Evolutionary conservation across 2,113 vertebrate species (phyloP).

Genomic region (Vulpes vulpes): DNA sequence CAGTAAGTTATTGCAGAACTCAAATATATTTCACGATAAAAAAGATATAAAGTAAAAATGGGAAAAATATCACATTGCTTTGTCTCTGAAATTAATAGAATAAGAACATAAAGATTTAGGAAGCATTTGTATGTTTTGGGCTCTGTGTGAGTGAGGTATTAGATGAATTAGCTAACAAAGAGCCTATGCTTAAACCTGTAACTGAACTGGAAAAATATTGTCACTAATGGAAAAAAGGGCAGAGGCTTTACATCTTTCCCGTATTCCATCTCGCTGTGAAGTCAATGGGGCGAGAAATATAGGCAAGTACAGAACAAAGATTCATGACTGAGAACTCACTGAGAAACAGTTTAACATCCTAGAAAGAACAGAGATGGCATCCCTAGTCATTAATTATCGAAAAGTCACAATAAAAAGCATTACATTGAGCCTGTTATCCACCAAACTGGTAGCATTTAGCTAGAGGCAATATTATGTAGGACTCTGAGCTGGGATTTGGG

Average conservation of each 20-base stretch:
- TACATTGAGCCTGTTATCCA: conserved; percentile 54
- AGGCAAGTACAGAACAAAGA: conserved; percentile 77
- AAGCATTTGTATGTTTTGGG: conserved; percentile 64
- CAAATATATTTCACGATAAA: conserved; percentile 45
- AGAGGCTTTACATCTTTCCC: conserved; percentile 77
- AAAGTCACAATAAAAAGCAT: conserved; percentile 74
- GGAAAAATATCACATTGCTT: neutral
- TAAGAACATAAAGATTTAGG: conserved; percentile 50
- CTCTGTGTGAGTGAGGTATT: conserved; percentile 51
- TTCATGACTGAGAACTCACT: conserved; percentile 78
- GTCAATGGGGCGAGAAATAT: conserved; percentile 80
- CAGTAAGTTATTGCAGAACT: conserved; percentile 24
- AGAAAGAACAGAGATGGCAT: conserved; percentile 70
- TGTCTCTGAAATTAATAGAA: conserved; percentile 64
- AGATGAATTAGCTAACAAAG: conserved; percentile 78
- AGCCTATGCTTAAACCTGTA: conserved; percentile 79
- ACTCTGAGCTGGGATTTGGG: conserved; percentile 47
- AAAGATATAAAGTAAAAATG: conserved; percentile 4
- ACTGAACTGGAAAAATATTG: conserved; percentile 84
- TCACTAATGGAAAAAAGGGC: conserved; percentile 83
- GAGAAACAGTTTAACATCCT: conserved; percentile 78
- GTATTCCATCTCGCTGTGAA: conserved; percentile 78
- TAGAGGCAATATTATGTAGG: conserved; percentile 44
- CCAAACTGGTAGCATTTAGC: conserved; percentile 46
- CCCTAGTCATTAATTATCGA: conserved; percentile 70